Evolutionary conservation across 2,113 vertebrate species (phyloP).

Genomic region (Boulengeromyrus knoepffleri): DNA sequence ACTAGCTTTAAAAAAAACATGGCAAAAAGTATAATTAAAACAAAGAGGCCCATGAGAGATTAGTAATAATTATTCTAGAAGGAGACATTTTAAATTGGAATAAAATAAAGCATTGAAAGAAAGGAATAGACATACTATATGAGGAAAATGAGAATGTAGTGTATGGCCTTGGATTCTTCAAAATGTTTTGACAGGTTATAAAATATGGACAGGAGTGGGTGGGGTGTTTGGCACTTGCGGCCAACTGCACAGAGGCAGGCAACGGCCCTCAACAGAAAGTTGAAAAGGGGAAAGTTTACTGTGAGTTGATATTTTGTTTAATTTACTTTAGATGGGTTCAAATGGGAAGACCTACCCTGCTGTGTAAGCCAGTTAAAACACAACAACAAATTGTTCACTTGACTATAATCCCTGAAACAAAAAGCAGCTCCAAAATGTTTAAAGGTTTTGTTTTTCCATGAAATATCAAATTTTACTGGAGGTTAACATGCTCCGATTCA

Average conservation of each 20-base stretch:
- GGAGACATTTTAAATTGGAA: not conserved
- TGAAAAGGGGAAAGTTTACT: not conserved
- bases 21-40: not conserved
- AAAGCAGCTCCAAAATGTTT: not conserved
- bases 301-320: not conserved
- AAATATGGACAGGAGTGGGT: not conserved
- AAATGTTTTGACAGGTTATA: not conserved
- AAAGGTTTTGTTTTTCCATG: not conserved
- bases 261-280: not conserved
- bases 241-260: not conserved
- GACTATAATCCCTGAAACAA: not conserved
- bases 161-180: not conserved
- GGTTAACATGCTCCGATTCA: not conserved
- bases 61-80: not conserved
- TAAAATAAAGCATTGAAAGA: not conserved
- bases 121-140: not conserved
- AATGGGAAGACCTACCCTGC: not conserved
- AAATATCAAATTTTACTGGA: not conserved
- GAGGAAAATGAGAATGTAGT: not conserved
- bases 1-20: not conserved
- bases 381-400: conserved; percentile 7
- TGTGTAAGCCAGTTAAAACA: conserved; percentile 3
- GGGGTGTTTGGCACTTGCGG: not conserved
- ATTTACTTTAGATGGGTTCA: not conserved
- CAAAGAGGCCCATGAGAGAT: not conserved